These are phyloP conservation scores for Neosilurus hyrtlii DNA, from an alignment of 2,797 vertebrate species.

Conservation along the genomic window DNA sequence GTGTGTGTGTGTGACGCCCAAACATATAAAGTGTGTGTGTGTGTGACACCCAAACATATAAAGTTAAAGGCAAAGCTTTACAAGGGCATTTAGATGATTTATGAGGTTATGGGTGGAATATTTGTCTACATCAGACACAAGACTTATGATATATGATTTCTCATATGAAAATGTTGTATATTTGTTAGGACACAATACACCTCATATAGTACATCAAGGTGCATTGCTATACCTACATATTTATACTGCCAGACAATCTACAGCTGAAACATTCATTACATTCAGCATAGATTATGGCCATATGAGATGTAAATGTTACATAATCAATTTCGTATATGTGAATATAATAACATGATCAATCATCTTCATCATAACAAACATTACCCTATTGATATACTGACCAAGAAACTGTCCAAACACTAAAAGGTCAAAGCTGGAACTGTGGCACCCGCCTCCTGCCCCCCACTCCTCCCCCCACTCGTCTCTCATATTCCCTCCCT, in stretches of 20 bases:
- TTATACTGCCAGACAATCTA: not conserved
- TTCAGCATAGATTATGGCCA: not conserved
- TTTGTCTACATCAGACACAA: constrained; percentile 30
- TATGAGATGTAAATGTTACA: not conserved
- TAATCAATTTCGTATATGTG: not conserved
- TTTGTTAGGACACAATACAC: constrained; percentile 37
- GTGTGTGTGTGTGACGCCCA: too few species aligned
- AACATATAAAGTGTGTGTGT: too few species aligned
- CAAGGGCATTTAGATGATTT: constrained; percentile 46
- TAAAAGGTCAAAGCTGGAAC: constrained; percentile 17
- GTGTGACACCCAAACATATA: not conserved
- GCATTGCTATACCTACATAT: not conserved
- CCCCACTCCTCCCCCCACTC: not conserved
- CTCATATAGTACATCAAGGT: not conserved
- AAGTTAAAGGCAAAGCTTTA: constrained; percentile 17
- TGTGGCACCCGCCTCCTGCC: constrained; percentile 5
- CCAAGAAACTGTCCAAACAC: constrained; percentile 14
- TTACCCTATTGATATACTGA: not conserved
- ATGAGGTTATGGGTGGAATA: constrained; percentile 30
- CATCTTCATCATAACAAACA: constrained; percentile 2
- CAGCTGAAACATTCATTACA: constrained; percentile 3
- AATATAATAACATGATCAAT: constrained; percentile 19
- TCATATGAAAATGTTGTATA: constrained; percentile 13
- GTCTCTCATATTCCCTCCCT: not conserved
- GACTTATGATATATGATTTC: constrained; percentile 3